phyloP scores from a whole-genome alignment of 1,140 invertebrate genomes.

The Scaptomyza montana region DNA sequence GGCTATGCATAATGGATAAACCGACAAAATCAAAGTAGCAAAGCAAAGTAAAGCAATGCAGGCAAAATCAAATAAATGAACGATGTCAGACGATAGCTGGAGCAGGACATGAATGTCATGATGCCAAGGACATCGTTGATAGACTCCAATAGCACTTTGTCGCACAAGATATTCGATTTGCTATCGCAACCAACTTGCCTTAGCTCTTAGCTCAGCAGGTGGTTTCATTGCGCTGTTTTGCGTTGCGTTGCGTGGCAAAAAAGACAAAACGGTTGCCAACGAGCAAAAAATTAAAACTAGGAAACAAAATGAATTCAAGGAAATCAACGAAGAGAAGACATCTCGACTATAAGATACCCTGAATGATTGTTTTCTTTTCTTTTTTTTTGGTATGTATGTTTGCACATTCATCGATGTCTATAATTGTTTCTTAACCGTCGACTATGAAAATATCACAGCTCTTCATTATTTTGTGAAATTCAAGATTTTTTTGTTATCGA shows the following conservation, averaged over 20 bases:
- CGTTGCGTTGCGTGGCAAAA: not conserved
- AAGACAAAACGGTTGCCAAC: not conserved
- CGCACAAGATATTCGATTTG: slow-evolving; percentile 45
- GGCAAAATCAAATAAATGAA: slow-evolving; percentile 56
- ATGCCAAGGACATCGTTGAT: slow-evolving; percentile 18
- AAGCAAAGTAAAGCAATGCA: not conserved
- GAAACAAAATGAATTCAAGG: not conserved
- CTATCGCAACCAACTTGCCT: not conserved
- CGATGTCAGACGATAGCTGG: slow-evolving; percentile 24
- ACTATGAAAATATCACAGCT: too few relatives aligned
- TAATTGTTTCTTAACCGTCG: too few relatives aligned
- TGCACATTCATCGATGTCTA: too few relatives aligned
- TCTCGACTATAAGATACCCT: too few relatives aligned
- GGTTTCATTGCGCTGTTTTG: not conserved
- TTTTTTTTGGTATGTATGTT: too few relatives aligned
- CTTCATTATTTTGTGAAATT: too few relatives aligned
- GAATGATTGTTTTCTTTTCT: too few relatives aligned
- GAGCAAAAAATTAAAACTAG: not conserved
- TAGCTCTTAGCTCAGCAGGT: slow-evolving; percentile 24
- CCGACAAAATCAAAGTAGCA: slow-evolving; percentile 53
- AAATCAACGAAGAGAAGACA: too few relatives aligned
- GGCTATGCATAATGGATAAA: slow-evolving; percentile 45
- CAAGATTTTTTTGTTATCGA: too few relatives aligned
- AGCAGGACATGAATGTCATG: slow-evolving; percentile 7
- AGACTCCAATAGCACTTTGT: slow-evolving; percentile 15